phyloP scores from a whole-genome alignment of 2,888 invertebrate species.

The Glyphotaelius pellucidus region DNA sequence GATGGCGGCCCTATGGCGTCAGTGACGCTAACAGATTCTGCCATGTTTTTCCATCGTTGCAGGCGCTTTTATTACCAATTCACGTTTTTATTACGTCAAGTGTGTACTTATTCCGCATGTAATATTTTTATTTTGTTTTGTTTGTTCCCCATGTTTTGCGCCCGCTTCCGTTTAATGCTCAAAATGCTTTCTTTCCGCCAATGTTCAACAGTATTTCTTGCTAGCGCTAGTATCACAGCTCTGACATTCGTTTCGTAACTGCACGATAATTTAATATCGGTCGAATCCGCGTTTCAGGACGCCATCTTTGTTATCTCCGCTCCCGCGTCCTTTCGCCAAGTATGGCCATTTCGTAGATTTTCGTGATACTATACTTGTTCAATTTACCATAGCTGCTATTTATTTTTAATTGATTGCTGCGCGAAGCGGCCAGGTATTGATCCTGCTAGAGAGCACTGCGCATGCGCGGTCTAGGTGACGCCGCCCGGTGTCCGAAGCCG shows the following conservation, averaged over 20 bases:
- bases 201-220: too few species aligned
- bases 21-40: constrained; percentile 32
- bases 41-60: background rate
- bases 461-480: constrained; percentile 11
- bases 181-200: too few species aligned
- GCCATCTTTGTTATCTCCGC: background rate
- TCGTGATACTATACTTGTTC: too few species aligned
- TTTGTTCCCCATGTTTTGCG: background rate
- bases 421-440: background rate
- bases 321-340: background rate
- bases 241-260: background rate
- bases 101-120: background rate
- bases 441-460: background rate
- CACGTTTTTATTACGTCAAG: background rate
- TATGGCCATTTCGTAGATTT: background rate
- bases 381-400: background rate
- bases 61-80: background rate
- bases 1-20: constrained; percentile 40
- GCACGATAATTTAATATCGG: background rate
- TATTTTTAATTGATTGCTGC: background rate
- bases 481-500: background rate
- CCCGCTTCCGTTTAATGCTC: background rate
- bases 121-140: background rate
- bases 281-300: background rate
- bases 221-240: too few species aligned